A percentile compares a stretch with the other conserved stretches of the same genome.
Evolutionary conservation across 1,140 invertebrate genomes (phyloP).

Genomic region (Diorhabda elongata): DNA sequence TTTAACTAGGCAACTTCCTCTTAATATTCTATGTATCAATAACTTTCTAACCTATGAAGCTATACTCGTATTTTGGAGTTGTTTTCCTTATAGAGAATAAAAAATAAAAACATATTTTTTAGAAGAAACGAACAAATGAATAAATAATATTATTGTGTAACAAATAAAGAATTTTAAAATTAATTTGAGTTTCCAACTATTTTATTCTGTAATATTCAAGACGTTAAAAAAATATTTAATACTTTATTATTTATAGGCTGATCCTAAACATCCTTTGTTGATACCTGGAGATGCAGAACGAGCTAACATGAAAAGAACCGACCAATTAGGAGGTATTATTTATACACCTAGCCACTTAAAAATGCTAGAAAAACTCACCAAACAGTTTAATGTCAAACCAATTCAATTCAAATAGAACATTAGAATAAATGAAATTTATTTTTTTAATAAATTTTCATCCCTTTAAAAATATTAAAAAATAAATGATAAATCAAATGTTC

Average conservation of each 20-base stretch:
- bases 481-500: too few relatives aligned
- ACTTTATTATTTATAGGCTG: slow-evolving; percentile 48
- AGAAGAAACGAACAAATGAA: too few relatives aligned
- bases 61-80: too few relatives aligned
- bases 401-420: neutral
- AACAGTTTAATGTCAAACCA: slow-evolving; percentile 3
- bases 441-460: too few relatives aligned
- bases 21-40: too few relatives aligned
- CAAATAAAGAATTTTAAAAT: too few relatives aligned
- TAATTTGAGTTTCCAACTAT: neutral
- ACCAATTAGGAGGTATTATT: slow-evolving; percentile 65
- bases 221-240: neutral
- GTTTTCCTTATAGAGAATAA: neutral
- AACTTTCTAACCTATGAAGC: too few relatives aligned
- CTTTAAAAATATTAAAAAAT: too few relatives aligned
- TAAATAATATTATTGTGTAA: too few relatives aligned
- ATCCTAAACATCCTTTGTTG: slow-evolving; percentile 63
- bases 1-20: too few relatives aligned
- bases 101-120: neutral
- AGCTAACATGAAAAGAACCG: slow-evolving; percentile 60
- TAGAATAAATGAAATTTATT: too few relatives aligned
- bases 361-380: neutral
- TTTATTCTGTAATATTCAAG: neutral
- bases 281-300: slow-evolving; percentile 83
- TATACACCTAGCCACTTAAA: slow-evolving; percentile 51